These are phyloP conservation scores for Ifrita kowaldi DNA, from an alignment of 2,113 vertebrate species.

Conservation along the genomic window DNA sequence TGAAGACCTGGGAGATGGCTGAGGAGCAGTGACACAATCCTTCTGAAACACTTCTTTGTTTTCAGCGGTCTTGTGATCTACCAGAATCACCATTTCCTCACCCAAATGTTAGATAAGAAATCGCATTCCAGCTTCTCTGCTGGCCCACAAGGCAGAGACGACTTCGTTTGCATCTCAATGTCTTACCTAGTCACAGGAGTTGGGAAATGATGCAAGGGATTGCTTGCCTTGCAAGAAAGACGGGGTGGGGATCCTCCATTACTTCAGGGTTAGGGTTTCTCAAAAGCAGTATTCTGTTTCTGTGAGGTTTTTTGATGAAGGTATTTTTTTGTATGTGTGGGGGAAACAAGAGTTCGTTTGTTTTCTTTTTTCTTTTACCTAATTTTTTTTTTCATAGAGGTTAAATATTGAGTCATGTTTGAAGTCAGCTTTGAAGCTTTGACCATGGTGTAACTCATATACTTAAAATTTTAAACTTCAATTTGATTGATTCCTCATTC, in stretches of 20 bases:
- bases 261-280: background rate
- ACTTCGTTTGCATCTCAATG: constrained; percentile 38
- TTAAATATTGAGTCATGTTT: background rate
- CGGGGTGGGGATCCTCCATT: background rate
- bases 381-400: background rate
- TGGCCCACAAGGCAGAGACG: background rate
- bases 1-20: background rate
- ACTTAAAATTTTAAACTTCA: background rate
- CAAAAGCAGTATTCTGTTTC: background rate
- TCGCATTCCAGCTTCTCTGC: constrained; percentile 17
- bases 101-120: constrained; percentile 30
- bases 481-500: background rate
- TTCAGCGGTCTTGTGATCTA: constrained; percentile 43
- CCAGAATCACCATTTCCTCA: constrained; percentile 17
- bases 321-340: background rate
- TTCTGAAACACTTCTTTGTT: constrained; percentile 15
- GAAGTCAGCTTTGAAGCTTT: background rate
- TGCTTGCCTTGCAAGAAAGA: background rate
- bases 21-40: background rate
- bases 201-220: constrained; percentile 10
- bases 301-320: background rate
- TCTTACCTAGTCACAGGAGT: background rate
- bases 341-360: rapidly evolving
- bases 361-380: background rate
- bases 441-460: background rate